Evolutionary conservation across 2,113 vertebrate genomes (phyloP), one percentile per base, ranked within the genome.

Genomic region (Origma solitaria): DNA sequence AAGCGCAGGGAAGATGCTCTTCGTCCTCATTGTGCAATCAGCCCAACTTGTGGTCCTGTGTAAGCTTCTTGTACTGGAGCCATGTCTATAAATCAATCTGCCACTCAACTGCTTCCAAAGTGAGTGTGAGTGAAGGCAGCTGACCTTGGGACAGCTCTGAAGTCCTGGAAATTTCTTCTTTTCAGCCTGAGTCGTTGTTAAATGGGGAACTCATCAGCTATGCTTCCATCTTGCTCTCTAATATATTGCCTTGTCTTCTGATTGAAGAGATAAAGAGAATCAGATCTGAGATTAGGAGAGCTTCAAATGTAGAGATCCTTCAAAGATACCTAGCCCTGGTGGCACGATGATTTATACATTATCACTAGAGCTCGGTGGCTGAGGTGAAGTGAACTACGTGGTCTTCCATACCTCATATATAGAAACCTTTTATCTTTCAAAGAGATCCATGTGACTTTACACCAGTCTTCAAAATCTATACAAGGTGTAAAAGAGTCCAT

Each of bases 271-370:
- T 80, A 89, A 86, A 92, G 35, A 71, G 81, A 87, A 50, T 85
- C 66, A 83, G 83, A 83, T 88, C 37, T 86, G 71, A 94, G 80
- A 72, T 91, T 77, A 94, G 71, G 45, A 88, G 56, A 88, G 42
- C 47, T 91, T 88, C 92, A 93, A 57, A 86, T 86, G 38, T 40
- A 75, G 82, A 95, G 79, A 47, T 71, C 62, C 50, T 86, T 88
- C 82, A 82, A 91, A 87, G 66, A 70, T 66, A 76, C 57, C 57
- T 47, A 54, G 51, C 33, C 62, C 50, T 88, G 35, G 37, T 86
- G 56, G 62, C 79, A 78, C 0, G 19, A 47, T 76, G 66, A 78
- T 91, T 91, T 84, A 76, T 96, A 31, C 49, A 70, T 68, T 79
- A 82, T 57, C 57, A 64, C 42, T 84, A 58, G 54, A 77, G 27